Percentiles rank a stretch among this genome's conserved stretches.
Evolutionary conservation across 1,140 invertebrate genomes (phyloP).

Genomic region (Saccostrea glomerata): DNA sequence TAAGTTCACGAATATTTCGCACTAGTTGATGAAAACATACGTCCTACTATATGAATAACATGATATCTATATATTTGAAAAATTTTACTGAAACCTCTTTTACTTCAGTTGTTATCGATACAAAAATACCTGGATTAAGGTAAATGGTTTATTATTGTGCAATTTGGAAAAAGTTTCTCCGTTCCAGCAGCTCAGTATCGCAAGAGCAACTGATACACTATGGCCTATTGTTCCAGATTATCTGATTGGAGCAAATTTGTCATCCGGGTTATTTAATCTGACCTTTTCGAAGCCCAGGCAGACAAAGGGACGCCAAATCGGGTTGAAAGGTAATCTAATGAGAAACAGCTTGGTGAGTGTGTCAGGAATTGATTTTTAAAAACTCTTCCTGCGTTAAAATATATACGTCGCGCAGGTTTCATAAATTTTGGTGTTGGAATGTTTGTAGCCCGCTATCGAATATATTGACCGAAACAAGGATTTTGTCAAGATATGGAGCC

Average conservation of each 20-base stretch:
- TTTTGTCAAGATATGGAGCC: slow-evolving; percentile 24
- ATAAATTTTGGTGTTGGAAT: slow-evolving; percentile 31
- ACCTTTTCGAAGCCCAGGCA: slow-evolving; percentile 23
- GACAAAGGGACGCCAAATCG: slow-evolving; percentile 20
- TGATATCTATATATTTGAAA: neutral
- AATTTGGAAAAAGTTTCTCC: slow-evolving; percentile 17
- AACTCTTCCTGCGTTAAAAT: slow-evolving; percentile 14
- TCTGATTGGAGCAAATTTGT: slow-evolving; percentile 34
- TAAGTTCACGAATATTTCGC: neutral
- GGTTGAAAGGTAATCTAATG: slow-evolving; percentile 12
- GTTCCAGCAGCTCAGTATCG: slow-evolving; percentile 8
- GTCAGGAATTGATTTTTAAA: slow-evolving; percentile 17
- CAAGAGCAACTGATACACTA: slow-evolving; percentile 27
- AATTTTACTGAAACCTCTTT: neutral
- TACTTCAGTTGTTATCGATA: neutral
- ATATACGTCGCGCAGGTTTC: neutral
- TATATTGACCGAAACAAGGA: neutral
- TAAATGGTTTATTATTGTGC: slow-evolving; percentile 4
- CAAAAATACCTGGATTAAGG: slow-evolving; percentile 30
- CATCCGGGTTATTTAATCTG: slow-evolving; percentile 30
- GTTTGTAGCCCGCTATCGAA: neutral
- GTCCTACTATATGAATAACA: neutral
- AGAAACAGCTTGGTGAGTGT: slow-evolving; percentile 1
- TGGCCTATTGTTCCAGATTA: slow-evolving; percentile 19
- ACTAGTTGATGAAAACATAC: neutral